phyloP scores from a whole-genome alignment of 2,113 vertebrate genomes.

The Eublepharis macularius region DNA sequence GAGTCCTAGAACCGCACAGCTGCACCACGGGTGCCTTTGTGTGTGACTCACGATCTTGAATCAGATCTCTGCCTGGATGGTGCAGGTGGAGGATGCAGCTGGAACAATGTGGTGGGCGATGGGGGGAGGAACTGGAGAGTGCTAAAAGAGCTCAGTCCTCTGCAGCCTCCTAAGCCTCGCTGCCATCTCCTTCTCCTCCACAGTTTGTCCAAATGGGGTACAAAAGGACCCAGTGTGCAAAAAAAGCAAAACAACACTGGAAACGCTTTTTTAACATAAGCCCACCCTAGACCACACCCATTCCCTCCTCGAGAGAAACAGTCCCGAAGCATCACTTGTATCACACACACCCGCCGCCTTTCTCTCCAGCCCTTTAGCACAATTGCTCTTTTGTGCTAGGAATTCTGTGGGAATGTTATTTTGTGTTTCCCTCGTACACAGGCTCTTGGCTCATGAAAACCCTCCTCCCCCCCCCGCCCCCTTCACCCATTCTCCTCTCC shows the following conservation, averaged over 20 bases:
- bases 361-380: not conserved
- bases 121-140: no score
- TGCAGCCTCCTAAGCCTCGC: no score
- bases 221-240: no score
- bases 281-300: not conserved
- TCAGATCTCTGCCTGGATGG: not conserved
- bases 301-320: not conserved
- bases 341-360: no score
- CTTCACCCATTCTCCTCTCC: not conserved
- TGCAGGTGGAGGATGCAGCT: not conserved
- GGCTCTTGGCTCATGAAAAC: not conserved
- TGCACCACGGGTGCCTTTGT: not conserved
- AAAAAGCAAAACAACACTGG: no score
- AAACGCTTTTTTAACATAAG: not conserved
- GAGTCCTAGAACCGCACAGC: not conserved
- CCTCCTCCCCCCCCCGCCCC: not conserved
- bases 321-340: not conserved
- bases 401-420: not conserved
- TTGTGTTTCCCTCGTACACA: not conserved
- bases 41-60: rapidly evolving
- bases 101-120: not conserved
- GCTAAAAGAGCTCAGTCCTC: not conserved
- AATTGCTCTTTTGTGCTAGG: slow-evolving; percentile 3
- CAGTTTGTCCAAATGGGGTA: not conserved
- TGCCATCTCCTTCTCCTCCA: no score